Evolutionary conservation across 2,113 vertebrate genomes (phyloP).

Genomic region (Syngnathoides biaculeatus): DNA sequence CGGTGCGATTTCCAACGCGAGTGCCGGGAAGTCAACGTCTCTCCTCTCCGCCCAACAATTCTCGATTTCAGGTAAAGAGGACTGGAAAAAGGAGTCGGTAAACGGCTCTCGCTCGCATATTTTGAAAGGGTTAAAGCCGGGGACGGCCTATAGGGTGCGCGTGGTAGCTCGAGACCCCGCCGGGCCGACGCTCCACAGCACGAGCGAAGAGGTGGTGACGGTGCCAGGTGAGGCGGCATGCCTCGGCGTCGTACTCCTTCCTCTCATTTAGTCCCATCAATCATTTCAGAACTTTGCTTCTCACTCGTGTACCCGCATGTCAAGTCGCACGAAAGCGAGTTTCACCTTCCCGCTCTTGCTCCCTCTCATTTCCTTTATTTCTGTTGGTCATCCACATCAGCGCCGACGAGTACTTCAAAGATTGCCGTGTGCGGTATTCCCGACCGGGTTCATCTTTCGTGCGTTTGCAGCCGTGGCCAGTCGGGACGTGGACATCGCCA

Average conservation of each 20-base stretch:
- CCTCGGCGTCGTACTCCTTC: conserved; percentile 33
- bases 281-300: background rate
- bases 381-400: background rate
- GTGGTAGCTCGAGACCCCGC: conserved; percentile 86
- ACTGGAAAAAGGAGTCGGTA: conserved; percentile 90
- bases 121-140: conserved; percentile 90
- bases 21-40: conserved; percentile 2
- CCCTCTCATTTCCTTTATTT: background rate
- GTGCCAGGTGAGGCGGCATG: conserved; percentile 85
- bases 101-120: conserved; percentile 86
- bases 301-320: background rate
- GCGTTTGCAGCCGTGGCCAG: conserved; percentile 81
- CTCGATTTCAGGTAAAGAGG: conserved; percentile 86
- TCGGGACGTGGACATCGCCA: conserved; percentile 92
- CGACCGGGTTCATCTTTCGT: background rate
- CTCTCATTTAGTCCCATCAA: conserved; percentile 3
- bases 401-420: background rate
- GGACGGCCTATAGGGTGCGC: conserved; percentile 87
- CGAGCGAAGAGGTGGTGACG: conserved; percentile 83
- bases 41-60: conserved; percentile 61
- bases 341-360: background rate
- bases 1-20: conserved; percentile 11
- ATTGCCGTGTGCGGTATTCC: no score
- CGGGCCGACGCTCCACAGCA: conserved; percentile 78
- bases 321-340: no score